phyloP scores from a whole-genome alignment of 2,797 vertebrate species.

The Psittacula derbiana region DNA sequence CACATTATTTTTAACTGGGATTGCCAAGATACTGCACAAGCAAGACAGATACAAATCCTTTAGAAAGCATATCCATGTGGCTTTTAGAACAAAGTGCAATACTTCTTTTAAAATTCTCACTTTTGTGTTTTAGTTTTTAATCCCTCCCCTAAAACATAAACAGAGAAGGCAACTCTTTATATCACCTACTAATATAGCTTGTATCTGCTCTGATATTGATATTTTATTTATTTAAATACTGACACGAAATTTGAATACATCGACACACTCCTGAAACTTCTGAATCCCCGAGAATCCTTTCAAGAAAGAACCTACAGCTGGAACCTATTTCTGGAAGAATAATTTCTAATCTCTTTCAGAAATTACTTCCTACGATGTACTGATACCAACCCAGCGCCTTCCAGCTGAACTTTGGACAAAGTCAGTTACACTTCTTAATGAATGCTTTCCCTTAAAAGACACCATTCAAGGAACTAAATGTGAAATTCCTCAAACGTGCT shows the following conservation, averaged over 20 bases:
- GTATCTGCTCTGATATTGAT: not conserved
- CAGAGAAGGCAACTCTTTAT: not conserved
- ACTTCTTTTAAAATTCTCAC: not conserved
- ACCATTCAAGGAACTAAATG: not conserved
- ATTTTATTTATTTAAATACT: not conserved
- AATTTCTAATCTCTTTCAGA: not conserved
- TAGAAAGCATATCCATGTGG: not conserved
- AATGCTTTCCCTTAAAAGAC: not conserved
- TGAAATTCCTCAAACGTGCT: not conserved
- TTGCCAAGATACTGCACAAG: not conserved
- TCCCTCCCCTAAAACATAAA: not conserved
- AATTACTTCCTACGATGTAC: not conserved
- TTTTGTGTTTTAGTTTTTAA: not conserved
- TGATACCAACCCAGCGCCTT: not conserved
- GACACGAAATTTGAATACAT: not conserved
- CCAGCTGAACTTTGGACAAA: not conserved
- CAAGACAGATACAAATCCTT: not conserved
- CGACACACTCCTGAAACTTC: not conserved
- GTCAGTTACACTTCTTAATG: rapidly evolving
- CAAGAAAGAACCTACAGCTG: not conserved
- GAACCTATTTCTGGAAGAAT: not conserved
- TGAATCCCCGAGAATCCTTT: not conserved
- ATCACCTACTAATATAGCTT: not conserved
- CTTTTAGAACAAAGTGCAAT: not conserved
- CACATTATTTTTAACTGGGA: not conserved